phyloP scores from a whole-genome alignment of 2,113 vertebrate genomes.

The Rhizomys pruinosus region DNA sequence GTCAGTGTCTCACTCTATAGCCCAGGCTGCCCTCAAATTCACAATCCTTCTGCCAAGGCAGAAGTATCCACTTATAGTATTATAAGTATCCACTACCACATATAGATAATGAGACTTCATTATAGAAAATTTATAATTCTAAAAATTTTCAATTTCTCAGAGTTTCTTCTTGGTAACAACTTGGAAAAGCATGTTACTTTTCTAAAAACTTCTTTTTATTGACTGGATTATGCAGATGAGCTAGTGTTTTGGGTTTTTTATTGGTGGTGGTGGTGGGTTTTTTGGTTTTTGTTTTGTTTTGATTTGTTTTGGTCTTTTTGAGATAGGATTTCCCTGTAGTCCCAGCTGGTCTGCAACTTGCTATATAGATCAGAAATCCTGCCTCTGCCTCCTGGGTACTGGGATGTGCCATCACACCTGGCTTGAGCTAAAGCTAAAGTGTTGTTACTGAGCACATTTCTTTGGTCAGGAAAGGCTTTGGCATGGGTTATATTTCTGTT shows the following conservation, averaged over 20 bases:
- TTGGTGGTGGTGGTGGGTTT: no score
- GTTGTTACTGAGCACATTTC: neutral
- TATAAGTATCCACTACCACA: neutral
- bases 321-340: no score
- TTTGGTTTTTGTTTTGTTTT: no score
- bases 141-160: neutral
- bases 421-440: no score
- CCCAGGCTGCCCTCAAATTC: neutral
- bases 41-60: neutral
- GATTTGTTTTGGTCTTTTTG: no score
- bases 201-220: constrained; percentile 15
- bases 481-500: constrained; percentile 31
- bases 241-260: no score
- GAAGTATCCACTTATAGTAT: no score
- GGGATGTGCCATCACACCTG: no score
- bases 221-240: neutral
- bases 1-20: neutral
- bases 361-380: no score
- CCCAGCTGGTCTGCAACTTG: no score
- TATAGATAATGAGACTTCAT: neutral
- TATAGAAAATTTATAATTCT: neutral
- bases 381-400: no score
- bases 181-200: neutral
- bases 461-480: neutral
- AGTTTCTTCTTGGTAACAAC: neutral